phyloP scores from a whole-genome alignment of 1,140 invertebrate species.

The Magallana angulata region DNA sequence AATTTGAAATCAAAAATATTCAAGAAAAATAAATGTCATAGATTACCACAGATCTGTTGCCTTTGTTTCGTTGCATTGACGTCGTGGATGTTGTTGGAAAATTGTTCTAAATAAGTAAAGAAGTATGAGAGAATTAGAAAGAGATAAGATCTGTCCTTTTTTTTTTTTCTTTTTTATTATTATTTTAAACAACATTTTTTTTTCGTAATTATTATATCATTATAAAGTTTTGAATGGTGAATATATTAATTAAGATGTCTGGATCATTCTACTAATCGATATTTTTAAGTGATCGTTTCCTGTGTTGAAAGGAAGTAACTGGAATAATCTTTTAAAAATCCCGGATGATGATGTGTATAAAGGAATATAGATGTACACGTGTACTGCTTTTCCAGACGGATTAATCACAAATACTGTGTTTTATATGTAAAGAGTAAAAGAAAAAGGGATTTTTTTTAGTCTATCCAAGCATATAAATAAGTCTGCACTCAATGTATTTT shows the following conservation, averaged over 20 bases:
- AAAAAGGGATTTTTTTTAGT: slow-evolving; percentile 1
- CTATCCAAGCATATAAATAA: slow-evolving; percentile 15
- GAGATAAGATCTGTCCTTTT: slow-evolving; percentile 7
- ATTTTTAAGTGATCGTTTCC: slow-evolving; percentile 11
- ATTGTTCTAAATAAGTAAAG: slow-evolving; percentile 19
- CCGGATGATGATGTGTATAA: slow-evolving; percentile 15
- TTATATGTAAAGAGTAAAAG: background rate
- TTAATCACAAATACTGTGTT: slow-evolving; percentile 2
- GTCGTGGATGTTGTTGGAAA: slow-evolving; percentile 15
- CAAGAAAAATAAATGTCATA: slow-evolving; percentile 5
- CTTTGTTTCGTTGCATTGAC: slow-evolving; percentile 11
- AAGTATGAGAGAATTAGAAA: background rate
- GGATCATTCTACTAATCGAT: slow-evolving; percentile 4
- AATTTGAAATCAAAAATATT: background rate
- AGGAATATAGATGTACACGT: slow-evolving; percentile 20
- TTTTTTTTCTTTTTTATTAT: background rate
- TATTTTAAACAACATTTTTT: background rate
- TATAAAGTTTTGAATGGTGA: slow-evolving; percentile 3
- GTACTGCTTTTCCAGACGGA: slow-evolving; percentile 13
- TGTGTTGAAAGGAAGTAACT: slow-evolving; percentile 11
- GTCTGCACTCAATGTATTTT: slow-evolving; percentile 11
- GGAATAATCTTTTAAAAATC: slow-evolving; percentile 10
- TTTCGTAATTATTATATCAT: background rate
- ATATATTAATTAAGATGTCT: slow-evolving; percentile 19
- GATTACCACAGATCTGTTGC: slow-evolving; percentile 10